Evolutionary conservation across 2,888 invertebrate species (phyloP).

Genomic region (Parasteatoda lunata): DNA sequence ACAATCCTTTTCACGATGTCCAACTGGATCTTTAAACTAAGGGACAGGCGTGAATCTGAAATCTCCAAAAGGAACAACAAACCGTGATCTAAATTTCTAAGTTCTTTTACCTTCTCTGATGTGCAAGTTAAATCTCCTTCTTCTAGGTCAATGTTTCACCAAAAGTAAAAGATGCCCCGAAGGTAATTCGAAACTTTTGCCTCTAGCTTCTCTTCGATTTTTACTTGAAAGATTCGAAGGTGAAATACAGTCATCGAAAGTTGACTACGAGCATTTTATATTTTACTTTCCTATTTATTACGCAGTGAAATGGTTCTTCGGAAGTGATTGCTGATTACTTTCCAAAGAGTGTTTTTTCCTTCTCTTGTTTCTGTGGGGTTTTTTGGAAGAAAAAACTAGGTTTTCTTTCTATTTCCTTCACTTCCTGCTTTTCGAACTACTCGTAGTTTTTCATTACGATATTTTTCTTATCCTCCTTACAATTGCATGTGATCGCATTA

Average conservation of each 20-base stretch:
- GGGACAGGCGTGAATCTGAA: slow-evolving; percentile 15
- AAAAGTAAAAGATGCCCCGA: slow-evolving; percentile 26
- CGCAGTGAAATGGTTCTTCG: slow-evolving; percentile 35
- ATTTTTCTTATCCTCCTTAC: neutral
- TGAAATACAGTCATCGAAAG: slow-evolving; percentile 40
- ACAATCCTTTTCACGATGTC: slow-evolving; percentile 43
- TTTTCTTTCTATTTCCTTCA: neutral
- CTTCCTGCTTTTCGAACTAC: slow-evolving; percentile 12
- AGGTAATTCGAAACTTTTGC: slow-evolving; percentile 40
- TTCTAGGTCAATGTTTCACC: slow-evolving; percentile 65
- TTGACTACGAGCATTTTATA: slow-evolving; percentile 41
- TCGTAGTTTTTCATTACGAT: slow-evolving; percentile 10
- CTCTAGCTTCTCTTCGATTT: slow-evolving; percentile 19
- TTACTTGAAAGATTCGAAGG: slow-evolving; percentile 8
- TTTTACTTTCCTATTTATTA: slow-evolving; percentile 41
- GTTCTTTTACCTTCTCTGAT: slow-evolving; percentile 64
- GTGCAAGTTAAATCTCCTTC: slow-evolving; percentile 45
- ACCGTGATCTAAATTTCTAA: slow-evolving; percentile 50
- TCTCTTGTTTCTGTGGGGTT: neutral
- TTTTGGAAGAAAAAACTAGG: neutral
- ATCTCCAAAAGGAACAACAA: neutral
- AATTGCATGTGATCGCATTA: neutral
- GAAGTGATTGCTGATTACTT: slow-evolving; percentile 58
- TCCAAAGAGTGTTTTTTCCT: slow-evolving; percentile 18
- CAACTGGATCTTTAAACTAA: slow-evolving; percentile 11